Evolutionary conservation across 2,113 vertebrate genomes (phyloP), one percentile per base, ranked within the genome.

Genomic region (Notiomystis cincta): DNA sequence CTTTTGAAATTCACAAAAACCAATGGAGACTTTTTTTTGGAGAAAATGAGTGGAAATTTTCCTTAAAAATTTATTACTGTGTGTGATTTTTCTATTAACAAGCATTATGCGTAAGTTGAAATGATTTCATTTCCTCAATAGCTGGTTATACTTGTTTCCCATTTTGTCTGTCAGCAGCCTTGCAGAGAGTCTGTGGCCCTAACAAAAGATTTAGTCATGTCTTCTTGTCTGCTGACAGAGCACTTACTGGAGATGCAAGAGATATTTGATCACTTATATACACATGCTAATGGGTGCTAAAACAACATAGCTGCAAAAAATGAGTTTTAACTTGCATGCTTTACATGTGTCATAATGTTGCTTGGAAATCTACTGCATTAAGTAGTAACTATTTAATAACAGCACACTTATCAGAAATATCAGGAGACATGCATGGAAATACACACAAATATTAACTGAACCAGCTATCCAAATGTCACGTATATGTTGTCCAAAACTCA

Each of bases 201-300:
- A 95, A 96, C 93, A 95, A 96, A 95, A 88, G 95, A 80, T 94
- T 92, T 84, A 92, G 96, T 96, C 94, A 96, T 82, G 82, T 92
- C 93, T 86, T 79, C 93, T 89, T 62, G 24, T 91, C 71, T 95
- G 95, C 95, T 97, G 96, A 96, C 95, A 90, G 88, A 90, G 95
- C 90, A 92, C 88, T 96, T 96, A 89, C 73, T 91, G 89, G 75
- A 97, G 94, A 96, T 90, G 79, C 81, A 92, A 53, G 65, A 95
- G 92, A 96, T 92, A 97, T 51, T 31, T 69, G 93, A 95, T 95
- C 86, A 33, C 94, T 95, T 93, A 77, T 7, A 96, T 48, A 92
- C 90, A 90, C 87, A 93, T 50, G 79, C 48, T 95, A 96, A 95
- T 94, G 78, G 84, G 23, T 48, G 61, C 80, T 86, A 85, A 53